Conservation (phyloP, 2,888 invertebrate genomes). For the Drosophila gaucha region DNA sequence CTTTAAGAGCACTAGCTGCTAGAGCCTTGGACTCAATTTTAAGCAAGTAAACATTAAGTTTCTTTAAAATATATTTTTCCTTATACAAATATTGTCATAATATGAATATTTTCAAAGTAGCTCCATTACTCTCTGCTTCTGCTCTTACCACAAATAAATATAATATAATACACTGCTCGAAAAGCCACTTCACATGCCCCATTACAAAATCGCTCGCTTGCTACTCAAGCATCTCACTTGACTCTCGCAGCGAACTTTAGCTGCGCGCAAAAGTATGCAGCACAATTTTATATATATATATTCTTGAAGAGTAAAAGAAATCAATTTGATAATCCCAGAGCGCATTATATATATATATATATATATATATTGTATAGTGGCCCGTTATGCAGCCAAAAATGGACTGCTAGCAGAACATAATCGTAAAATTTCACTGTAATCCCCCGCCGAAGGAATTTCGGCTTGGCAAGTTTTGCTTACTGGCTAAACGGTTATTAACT, state of each 20-base stretch:
- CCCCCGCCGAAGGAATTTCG: conserved; percentile 46
- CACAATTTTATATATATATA: neutral
- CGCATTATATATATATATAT: conserved; percentile 19
- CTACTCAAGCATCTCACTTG: conserved; percentile 3
- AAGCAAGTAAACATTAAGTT: too few relatives aligned
- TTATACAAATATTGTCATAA: neutral
- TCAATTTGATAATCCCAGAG: conserved; percentile 59
- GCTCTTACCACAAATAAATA: neutral
- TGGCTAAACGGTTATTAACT: conserved; percentile 77
- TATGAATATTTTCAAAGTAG: neutral
- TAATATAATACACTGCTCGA: conserved; percentile 6
- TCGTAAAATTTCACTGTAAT: conserved; percentile 56
- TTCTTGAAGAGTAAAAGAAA: conserved; percentile 27
- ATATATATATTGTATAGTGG: conserved; percentile 1
- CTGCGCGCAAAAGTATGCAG: conserved; percentile 33
- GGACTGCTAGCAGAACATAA: conserved; percentile 58
- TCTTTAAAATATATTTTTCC: too few relatives aligned
- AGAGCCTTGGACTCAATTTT: too few relatives aligned
- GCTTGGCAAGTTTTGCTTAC: conserved; percentile 48
- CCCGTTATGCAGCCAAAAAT: conserved; percentile 14
- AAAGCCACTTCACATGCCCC: conserved; percentile 11
- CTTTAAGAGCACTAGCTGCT: too few relatives aligned
- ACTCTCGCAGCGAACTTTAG: neutral
- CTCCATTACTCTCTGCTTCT: neutral
- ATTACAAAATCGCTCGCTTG: conserved; percentile 2